A percentile compares a stretch with the other conserved stretches of the same genome.
phyloP scores from a whole-genome alignment of 2,888 invertebrate species.

The Biston betularia region DNA sequence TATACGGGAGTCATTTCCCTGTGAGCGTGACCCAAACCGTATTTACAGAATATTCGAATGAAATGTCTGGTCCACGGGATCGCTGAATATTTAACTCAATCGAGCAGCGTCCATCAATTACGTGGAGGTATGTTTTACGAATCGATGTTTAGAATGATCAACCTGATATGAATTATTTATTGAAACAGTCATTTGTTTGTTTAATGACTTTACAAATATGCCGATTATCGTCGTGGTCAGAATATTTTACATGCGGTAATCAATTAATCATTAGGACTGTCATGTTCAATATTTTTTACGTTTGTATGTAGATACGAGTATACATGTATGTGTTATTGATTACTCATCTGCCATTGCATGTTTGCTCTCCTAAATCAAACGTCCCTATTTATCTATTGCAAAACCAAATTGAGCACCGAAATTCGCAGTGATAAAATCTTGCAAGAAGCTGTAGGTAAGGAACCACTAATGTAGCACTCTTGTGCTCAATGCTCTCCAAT shows the following conservation, averaged over 20 bases:
- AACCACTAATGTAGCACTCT: no score
- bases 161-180: constrained; percentile 45
- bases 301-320: no score
- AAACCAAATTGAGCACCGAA: no score
- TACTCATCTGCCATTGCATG: no score
- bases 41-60: constrained; percentile 43
- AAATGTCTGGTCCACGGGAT: constrained; percentile 42
- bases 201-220: constrained; percentile 36
- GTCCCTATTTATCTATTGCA: no score
- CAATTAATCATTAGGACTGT: constrained; percentile 6
- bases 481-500: no score
- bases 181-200: constrained; percentile 39
- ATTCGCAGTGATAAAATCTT: no score
- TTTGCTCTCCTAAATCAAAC: no score
- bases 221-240: background rate
- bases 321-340: constrained; percentile 5
- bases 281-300: background rate
- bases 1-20: constrained; percentile 29
- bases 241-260: constrained; percentile 1
- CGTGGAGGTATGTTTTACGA: constrained; percentile 41
- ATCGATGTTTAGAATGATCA: constrained; percentile 45
- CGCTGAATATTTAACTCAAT: constrained; percentile 49
- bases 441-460: no score
- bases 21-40: constrained; percentile 38
- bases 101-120: constrained; percentile 46